Base-by-base conservation (phyloP, 30 jellyfish, hydroid and myxozoan species). In the Catostylus mosaicus region DNA sequence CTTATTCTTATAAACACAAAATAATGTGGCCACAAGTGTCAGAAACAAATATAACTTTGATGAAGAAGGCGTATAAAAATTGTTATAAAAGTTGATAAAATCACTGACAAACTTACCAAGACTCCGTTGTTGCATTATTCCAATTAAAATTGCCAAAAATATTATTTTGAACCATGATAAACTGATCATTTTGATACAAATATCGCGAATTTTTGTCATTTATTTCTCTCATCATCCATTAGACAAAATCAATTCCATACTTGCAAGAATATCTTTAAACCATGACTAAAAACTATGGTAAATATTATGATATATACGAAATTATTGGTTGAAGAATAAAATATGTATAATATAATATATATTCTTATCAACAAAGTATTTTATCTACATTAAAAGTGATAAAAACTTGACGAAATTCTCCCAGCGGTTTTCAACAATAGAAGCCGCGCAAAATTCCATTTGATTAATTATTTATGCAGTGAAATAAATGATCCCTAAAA, bases 381-480 rank as follows among this genome's bases (percentile, higher is more conserved):
- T 9, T 48, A 48, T 48, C 23, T 1, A 16, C 4, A 59, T 1
- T 1, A 59, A 59, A 23, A 59, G 38, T 59, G 36, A 29, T 3
- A 29, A 3, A 59, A 7, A 18, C 10, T 3, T 3, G 36, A 29
- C 36, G 38, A 59, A 1, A 59, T 43, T 59, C 40, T n/a, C 36
- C 52, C 1, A 59, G 67, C 68, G 38, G 88, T 68, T 60, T 19
- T 59, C 85, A 36, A 59, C 78, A 37, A 60, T 77, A 77, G 88
- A 77, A 38, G 78, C 51, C 88, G 88, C 88, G 67, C 64, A 30
- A 63, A 63, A 59, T 57, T 77, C 85, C 85, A 11, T 29, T 35
- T 47, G 12, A 62, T 77, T 16, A 77, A 77, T 77, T 34, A 77
- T 77, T 37, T 68, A 77, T 77, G 72, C 30, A 22, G 22, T 19